Conservation (phyloP, 2,797 vertebrate genomes). For the Apodemus agrarius region DNA sequence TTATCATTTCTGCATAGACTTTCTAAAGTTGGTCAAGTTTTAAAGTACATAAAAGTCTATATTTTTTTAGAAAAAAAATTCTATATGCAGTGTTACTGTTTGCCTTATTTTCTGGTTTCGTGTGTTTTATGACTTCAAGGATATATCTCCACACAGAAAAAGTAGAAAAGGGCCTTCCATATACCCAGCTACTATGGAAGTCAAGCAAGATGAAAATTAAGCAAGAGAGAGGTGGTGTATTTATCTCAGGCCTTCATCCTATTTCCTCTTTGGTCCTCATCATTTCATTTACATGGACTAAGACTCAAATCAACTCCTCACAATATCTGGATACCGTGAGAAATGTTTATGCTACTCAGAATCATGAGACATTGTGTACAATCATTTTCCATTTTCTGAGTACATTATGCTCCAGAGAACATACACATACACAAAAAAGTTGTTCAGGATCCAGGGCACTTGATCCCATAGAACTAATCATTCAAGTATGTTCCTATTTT, state of each 20-base stretch:
- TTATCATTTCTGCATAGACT: slow-evolving; percentile 35
- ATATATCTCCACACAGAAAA: neutral
- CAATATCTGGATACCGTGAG: slow-evolving; percentile 7
- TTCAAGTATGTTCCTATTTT: slow-evolving; percentile 53
- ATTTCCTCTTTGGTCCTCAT: neutral
- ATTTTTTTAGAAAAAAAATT: neutral
- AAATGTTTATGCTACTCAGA: neutral
- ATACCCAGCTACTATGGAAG: neutral
- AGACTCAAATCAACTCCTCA: neutral
- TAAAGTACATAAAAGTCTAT: neutral
- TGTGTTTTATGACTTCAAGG: neutral
- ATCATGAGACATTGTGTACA: slow-evolving; percentile 26
- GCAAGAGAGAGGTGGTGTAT: neutral
- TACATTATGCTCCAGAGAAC: slow-evolving; percentile 21
- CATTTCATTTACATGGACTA: neutral
- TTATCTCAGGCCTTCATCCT: neutral
- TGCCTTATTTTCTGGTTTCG: neutral
- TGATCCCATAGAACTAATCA: slow-evolving; percentile 29
- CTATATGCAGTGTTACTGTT: neutral
- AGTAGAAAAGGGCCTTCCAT: neutral
- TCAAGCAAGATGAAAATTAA: slow-evolving; percentile 15
- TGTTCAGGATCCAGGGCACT: slow-evolving; percentile 16
- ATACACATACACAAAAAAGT: neutral
- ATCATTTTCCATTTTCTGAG: slow-evolving; percentile 58
- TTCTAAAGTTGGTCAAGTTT: neutral